Conservation (phyloP, 1,140 invertebrate species). For the Brachionus manjavacas region DNA sequence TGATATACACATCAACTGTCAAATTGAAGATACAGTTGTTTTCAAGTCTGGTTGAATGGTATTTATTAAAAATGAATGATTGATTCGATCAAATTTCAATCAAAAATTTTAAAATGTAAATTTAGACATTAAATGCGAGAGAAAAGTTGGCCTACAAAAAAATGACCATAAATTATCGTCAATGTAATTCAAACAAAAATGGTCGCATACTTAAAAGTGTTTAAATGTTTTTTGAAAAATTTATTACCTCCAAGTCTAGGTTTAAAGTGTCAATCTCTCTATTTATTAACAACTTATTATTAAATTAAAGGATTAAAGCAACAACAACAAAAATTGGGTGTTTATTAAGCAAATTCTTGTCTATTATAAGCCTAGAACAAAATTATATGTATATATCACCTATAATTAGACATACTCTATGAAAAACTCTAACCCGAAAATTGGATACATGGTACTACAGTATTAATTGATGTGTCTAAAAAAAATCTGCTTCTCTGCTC, state of each 20-base stretch:
- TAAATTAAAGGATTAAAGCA: not conserved
- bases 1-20: not conserved
- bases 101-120: not conserved
- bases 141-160: not conserved
- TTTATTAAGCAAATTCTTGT: not conserved
- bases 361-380: not conserved
- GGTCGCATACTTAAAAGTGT: not conserved
- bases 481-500: not conserved
- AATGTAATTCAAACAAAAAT: not conserved
- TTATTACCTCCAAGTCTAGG: not conserved
- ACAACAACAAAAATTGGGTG: not conserved
- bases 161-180: not conserved
- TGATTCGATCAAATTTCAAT: not conserved
- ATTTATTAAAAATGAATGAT: not conserved
- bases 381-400: not conserved
- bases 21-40: not conserved
- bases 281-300: not conserved
- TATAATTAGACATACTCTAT: not conserved
- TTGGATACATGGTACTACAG: not conserved
- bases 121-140: not conserved
- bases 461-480: not conserved
- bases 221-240: not conserved
- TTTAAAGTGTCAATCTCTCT: not conserved
- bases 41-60: not conserved
- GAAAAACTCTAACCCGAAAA: not conserved